phyloP scores from a whole-genome alignment of 2,797 vertebrate genomes.

The Octomys mimax region DNA sequence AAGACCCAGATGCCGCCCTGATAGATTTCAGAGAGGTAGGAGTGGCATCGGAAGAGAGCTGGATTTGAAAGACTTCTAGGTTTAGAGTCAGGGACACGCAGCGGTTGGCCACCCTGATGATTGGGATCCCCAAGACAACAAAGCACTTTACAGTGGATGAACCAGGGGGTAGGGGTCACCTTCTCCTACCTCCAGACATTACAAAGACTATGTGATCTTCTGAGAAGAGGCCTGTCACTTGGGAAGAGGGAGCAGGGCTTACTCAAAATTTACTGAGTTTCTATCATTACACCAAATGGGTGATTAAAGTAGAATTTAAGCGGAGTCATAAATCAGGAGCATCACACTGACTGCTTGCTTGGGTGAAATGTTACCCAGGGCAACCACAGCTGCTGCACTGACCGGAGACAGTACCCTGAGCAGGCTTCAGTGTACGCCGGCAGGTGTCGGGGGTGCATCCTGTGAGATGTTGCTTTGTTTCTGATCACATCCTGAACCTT shows the following conservation, averaged over 20 bases:
- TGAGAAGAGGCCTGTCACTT: not conserved
- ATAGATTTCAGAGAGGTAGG: not conserved
- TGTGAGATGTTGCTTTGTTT: not conserved
- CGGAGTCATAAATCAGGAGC: constrained; percentile 43
- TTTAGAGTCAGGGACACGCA: not conserved
- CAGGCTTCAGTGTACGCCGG: no score
- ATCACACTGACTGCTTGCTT: constrained; percentile 5
- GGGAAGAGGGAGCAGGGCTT: not conserved
- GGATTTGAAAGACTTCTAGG: not conserved
- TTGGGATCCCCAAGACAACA: not conserved
- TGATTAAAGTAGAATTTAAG: constrained; percentile 13
- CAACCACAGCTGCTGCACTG: not conserved
- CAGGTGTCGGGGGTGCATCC: rapidly evolving
- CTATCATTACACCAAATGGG: not conserved
- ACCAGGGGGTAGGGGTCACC: not conserved
- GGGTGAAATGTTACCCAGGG: not conserved
- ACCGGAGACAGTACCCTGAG: not conserved
- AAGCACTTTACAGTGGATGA: not conserved
- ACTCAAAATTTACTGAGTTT: not conserved
- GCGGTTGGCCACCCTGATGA: not conserved
- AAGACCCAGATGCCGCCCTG: not conserved
- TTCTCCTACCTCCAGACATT: not conserved
- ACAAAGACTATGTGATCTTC: no score
- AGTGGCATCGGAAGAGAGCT: not conserved
- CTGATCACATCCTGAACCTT: not conserved